Conservation (phyloP, 2,888 invertebrate genomes). For the Sesia apiformis region DNA sequence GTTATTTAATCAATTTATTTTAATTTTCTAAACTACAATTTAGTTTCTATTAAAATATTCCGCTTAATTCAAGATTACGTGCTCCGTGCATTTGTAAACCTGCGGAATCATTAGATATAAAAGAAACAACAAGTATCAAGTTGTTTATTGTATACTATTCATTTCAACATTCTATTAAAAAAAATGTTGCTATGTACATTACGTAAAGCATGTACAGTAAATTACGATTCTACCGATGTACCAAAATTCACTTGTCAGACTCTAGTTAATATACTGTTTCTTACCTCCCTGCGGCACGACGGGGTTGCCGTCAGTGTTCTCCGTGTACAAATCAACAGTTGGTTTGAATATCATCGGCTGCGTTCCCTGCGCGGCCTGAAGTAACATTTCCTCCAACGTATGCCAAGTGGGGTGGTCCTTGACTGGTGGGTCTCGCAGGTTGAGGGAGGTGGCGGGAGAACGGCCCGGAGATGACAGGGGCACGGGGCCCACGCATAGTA, state of each 20-base stretch:
- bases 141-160: no score
- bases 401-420: constrained; percentile 70
- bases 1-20: no score
- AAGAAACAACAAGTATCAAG: no score
- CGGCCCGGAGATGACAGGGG: constrained; percentile 74
- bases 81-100: no score
- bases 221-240: no score
- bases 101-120: no score
- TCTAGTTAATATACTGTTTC: constrained; percentile 1
- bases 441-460: constrained; percentile 67
- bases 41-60: no score
- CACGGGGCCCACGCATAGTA: constrained; percentile 78
- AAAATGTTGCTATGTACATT: no score
- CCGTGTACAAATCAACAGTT: constrained; percentile 81
- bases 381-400: constrained; percentile 84
- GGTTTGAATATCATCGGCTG: constrained; percentile 87
- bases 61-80: no score
- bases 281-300: constrained; percentile 82
- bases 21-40: no score
- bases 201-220: neutral
- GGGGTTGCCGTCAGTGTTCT: constrained; percentile 79
- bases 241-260: no score
- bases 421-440: constrained; percentile 41
- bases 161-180: no score
- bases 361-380: constrained; percentile 80